phyloP scores from a whole-genome alignment of 2,113 vertebrate genomes.

The Notiomystis cincta region DNA sequence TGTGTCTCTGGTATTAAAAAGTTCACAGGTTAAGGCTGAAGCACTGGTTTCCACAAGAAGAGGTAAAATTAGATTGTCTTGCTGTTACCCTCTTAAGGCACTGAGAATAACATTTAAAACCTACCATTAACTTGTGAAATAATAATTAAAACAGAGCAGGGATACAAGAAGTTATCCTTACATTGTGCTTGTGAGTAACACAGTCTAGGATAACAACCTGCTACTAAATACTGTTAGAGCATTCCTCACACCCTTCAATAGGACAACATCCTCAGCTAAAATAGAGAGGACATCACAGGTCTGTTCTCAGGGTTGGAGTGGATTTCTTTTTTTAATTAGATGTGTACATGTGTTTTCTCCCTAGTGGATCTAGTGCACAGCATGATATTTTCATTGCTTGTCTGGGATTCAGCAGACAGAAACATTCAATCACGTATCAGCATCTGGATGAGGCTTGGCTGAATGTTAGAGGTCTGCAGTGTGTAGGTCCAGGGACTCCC shows the following conservation, averaged over 20 bases:
- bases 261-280: background rate
- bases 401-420: conserved; percentile 47
- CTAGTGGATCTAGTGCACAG: conserved; percentile 1
- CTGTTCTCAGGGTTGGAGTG: background rate
- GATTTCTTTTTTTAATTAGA: background rate
- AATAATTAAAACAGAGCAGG: background rate
- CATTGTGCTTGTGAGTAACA: background rate
- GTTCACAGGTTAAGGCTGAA: background rate
- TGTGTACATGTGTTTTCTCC: conserved; percentile 30
- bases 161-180: background rate
- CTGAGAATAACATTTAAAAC: background rate
- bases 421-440: background rate
- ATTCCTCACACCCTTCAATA: background rate
- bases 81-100: background rate
- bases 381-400: conserved; percentile 16
- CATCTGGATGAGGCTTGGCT: conserved; percentile 46
- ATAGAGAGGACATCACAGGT: background rate
- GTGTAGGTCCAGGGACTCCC: background rate
- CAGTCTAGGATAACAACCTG: background rate
- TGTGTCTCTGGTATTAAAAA: background rate
- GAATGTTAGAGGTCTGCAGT: background rate
- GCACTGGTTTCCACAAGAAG: background rate
- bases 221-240: background rate
- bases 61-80: background rate
- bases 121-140: background rate